Evolutionary conservation across 2,797 vertebrate species (phyloP), one percentile per base, ranked within the genome.

Genomic region (Kryptopterus vitreolus): DNA sequence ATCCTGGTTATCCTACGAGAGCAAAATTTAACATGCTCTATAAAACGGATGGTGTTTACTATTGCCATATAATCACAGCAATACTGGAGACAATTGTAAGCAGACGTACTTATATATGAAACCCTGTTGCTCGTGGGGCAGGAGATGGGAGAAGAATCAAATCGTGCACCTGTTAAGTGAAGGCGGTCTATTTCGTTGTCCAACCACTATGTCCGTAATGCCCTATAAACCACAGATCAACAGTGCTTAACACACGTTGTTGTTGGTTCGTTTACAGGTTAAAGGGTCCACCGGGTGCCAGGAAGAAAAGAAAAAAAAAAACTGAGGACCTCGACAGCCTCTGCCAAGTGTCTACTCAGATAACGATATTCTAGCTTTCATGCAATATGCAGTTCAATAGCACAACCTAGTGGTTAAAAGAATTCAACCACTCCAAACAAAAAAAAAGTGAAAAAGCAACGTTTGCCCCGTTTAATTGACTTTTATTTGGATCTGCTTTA

Each of bases 371-470:
- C n/a, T 15, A 16, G 65, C 65, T 26, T 4, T 12, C 9, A 22
- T 33, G 13, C 12, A 26, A 52, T 35, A n/a, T 11, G 26, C 59
- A 55, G 59, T 31, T 57, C 48, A 55, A 74, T 46, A 80, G 70
- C n/a, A 43, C 78, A 43, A n/a, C 59, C 70, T 38, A 57, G 69
- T 74, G 70, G 48, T 57, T 43, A 18, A 69, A 1, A 20, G 48
- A 15, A 24, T 15, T 26, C 43, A 35, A 38, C 33, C 62, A 38
- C 38, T 43, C 50, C 46, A 66, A 2, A 65, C 20, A 18, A 3
- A n/a, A 66, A 43, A 66, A 0, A 10, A 46, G 12, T 10, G 65
- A 3, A 68, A 26, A 11, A 65, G 18, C 65, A 68, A 26, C 26
- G n/a, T 48, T 26, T 50, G 7, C n/a, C 3, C 26, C 15, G 43